Evolutionary conservation across 2,888 invertebrate species (phyloP).

Genomic region (Hirtodrosophila confusa): DNA sequence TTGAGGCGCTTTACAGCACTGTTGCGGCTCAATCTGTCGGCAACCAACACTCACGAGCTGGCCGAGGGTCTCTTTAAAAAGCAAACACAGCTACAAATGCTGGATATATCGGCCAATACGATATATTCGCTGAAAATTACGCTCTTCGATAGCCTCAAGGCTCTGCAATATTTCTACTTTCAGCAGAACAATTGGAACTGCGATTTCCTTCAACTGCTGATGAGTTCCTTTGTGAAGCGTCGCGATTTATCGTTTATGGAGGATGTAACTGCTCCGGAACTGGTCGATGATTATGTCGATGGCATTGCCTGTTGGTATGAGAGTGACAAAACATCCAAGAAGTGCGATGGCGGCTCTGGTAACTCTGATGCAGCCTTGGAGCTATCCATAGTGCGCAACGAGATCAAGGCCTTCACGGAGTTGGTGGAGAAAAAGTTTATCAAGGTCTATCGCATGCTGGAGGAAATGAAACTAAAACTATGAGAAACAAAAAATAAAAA

Average conservation of each 20-base stretch:
- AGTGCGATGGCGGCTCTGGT: slow-evolving; percentile 64
- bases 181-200: slow-evolving; percentile 83
- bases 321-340: slow-evolving; percentile 75
- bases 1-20: slow-evolving; percentile 76
- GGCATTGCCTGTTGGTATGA: slow-evolving; percentile 83
- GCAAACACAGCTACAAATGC: slow-evolving; percentile 73
- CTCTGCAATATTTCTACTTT: slow-evolving; percentile 82
- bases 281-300: slow-evolving; percentile 83
- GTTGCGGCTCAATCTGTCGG: slow-evolving; percentile 79
- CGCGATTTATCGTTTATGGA: slow-evolving; percentile 81
- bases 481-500: slow-evolving; percentile 35
- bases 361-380: slow-evolving; percentile 79
- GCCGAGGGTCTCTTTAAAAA: slow-evolving; percentile 81
- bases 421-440: slow-evolving; percentile 81
- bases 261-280: slow-evolving; percentile 79
- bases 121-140: slow-evolving; percentile 81
- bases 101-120: slow-evolving; percentile 81
- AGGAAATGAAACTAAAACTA: slow-evolving; percentile 81
- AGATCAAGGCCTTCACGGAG: slow-evolving; percentile 81
- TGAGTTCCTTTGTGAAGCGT: slow-evolving; percentile 82
- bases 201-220: slow-evolving; percentile 81
- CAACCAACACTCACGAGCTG: slow-evolving; percentile 77
- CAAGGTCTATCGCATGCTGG: slow-evolving; percentile 81
- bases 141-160: slow-evolving; percentile 77
- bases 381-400: slow-evolving; percentile 81